Conservation (phyloP, 2,888 invertebrate genomes). For the Laothoe populi region DNA sequence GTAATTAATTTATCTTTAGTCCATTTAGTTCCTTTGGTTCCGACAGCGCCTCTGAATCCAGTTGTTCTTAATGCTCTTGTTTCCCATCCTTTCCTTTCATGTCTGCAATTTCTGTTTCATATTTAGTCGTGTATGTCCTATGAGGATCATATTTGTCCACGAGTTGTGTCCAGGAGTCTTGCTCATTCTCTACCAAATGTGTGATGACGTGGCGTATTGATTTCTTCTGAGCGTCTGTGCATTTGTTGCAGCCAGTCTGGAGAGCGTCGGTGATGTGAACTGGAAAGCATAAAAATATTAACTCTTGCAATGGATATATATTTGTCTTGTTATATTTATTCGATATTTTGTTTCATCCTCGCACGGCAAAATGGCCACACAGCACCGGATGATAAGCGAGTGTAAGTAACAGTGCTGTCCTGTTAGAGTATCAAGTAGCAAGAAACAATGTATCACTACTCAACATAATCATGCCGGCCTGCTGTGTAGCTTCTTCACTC, state of each 20-base stretch:
- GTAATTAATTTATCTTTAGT: neutral
- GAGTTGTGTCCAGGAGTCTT: slow-evolving; percentile 62
- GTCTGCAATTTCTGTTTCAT: slow-evolving; percentile 62
- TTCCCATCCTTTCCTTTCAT: slow-evolving; percentile 12
- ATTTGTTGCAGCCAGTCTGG: slow-evolving; percentile 68
- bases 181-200: slow-evolving; percentile 67
- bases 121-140: slow-evolving; percentile 61
- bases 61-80: too few species aligned
- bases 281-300: slow-evolving; percentile 43
- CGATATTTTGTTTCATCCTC: too few species aligned
- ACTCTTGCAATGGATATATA: neutral
- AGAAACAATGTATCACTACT: too few species aligned
- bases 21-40: too few species aligned
- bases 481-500: too few species aligned
- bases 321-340: too few species aligned
- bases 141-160: slow-evolving; percentile 72
- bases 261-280: slow-evolving; percentile 74
- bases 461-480: too few species aligned
- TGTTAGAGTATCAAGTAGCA: too few species aligned
- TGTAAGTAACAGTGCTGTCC: too few species aligned
- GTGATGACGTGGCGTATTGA: slow-evolving; percentile 68
- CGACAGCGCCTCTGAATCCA: too few species aligned
- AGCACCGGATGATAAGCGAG: too few species aligned
- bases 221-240: slow-evolving; percentile 61
- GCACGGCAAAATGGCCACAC: too few species aligned